Evolutionary conservation across 2,888 invertebrate genomes (phyloP).

Genomic region (Melinaea marsaeus): DNA sequence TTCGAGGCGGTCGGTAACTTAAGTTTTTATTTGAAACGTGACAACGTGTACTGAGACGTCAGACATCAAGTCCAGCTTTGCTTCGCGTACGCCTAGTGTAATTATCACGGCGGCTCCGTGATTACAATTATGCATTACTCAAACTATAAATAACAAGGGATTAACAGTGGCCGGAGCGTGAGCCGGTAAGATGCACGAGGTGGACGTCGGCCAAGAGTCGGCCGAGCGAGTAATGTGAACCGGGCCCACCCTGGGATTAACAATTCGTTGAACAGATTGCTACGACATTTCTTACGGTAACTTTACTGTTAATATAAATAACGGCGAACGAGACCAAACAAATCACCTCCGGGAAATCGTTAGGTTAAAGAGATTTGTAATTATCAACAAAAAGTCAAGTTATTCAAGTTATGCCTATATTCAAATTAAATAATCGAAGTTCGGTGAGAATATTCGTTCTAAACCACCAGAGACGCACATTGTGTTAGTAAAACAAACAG

Average conservation of each 20-base stretch:
- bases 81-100: conserved; percentile 38
- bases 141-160: conserved; percentile 61
- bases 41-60: conserved; percentile 31
- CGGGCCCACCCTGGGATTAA: conserved; percentile 49
- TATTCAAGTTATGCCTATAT: too few relatives aligned
- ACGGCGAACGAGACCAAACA: background rate
- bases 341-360: too few relatives aligned
- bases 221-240: conserved; percentile 51
- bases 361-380: too few relatives aligned
- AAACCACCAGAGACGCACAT: conserved; percentile 70
- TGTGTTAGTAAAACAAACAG: conserved; percentile 75
- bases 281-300: conserved; percentile 26
- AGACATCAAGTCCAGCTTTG: conserved; percentile 42
- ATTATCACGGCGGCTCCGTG: conserved; percentile 43
- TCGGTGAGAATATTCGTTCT: conserved; percentile 30
- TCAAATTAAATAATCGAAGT: too few relatives aligned
- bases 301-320: conserved; percentile 8
- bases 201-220: conserved; percentile 63
- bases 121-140: conserved; percentile 42
- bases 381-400: too few relatives aligned
- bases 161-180: conserved; percentile 56
- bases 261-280: conserved; percentile 57
- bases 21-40: conserved; percentile 14
- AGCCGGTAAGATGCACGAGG: conserved; percentile 51
- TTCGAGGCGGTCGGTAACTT: conserved; percentile 27